phyloP scores from a whole-genome alignment of 2,888 invertebrate genomes.

The Pseudococcus longispinus region DNA sequence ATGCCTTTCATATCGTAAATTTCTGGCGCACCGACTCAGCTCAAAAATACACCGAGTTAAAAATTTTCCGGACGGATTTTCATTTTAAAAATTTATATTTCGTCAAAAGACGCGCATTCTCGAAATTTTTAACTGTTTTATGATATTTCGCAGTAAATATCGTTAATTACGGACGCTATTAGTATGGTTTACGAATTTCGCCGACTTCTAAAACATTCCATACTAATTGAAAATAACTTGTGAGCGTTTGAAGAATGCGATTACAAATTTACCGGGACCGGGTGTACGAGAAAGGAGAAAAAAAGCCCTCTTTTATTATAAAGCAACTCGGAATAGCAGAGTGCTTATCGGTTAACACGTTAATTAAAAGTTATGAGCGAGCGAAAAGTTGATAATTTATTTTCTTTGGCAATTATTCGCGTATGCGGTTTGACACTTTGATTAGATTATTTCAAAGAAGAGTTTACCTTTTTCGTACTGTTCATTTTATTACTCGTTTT shows the following conservation, averaged over 20 bases:
- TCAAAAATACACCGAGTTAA: neutral
- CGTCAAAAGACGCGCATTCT: constrained; percentile 34
- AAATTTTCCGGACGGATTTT: neutral
- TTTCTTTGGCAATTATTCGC: constrained; percentile 34
- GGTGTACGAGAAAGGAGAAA: neutral
- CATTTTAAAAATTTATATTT: constrained; percentile 17
- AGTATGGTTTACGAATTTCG: constrained; percentile 43
- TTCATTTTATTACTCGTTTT: neutral
- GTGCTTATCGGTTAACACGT: constrained; percentile 43
- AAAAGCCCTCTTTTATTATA: constrained; percentile 32
- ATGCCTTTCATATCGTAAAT: neutral
- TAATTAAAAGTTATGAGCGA: constrained; percentile 45
- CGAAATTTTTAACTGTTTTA: constrained; percentile 32
- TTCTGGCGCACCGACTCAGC: neutral
- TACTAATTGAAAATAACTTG: constrained; percentile 42
- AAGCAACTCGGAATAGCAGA: constrained; percentile 7
- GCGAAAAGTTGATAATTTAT: constrained; percentile 34
- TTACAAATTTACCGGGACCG: constrained; percentile 39
- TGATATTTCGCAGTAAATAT: constrained; percentile 29
- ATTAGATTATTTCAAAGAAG: constrained; percentile 32
- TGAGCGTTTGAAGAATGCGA: constrained; percentile 38
- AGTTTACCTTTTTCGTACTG: neutral
- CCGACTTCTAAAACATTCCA: constrained; percentile 31
- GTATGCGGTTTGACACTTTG: constrained; percentile 32
- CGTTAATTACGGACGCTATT: constrained; percentile 41